A percentile compares a stretch with the other conserved stretches of the same genome.
Evolutionary conservation across 2,113 vertebrate genomes (phyloP).

Genomic region (Panthera uncia): DNA sequence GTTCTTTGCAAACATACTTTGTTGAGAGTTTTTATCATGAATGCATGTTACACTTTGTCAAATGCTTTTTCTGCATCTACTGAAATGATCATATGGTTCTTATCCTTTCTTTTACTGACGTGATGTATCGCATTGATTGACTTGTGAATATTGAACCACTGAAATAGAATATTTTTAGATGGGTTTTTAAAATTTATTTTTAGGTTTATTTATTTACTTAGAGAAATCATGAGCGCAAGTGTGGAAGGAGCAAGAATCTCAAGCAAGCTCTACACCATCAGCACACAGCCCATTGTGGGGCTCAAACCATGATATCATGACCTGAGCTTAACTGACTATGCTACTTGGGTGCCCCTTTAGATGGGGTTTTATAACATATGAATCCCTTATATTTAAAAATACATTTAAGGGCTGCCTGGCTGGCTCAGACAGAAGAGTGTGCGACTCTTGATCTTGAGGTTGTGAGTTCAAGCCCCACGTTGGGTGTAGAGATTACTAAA

Average conservation of each 20-base stretch:
- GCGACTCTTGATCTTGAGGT: not conserved
- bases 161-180: not conserved
- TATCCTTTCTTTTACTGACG: not conserved
- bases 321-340: no score
- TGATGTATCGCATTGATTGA: not conserved
- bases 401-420: not conserved
- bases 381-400: not conserved
- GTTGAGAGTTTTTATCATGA: not conserved
- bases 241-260: no score
- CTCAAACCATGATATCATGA: no score
- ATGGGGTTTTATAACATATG: not conserved
- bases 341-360: not conserved
- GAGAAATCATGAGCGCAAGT: no score
- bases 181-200: not conserved
- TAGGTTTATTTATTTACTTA: no score
- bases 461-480: not conserved
- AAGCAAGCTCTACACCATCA: no score
- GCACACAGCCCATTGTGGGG: no score
- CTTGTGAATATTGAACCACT: not conserved
- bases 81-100: not conserved
- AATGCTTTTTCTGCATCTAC: not conserved
- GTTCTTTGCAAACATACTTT: not conserved
- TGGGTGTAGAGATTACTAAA: not conserved
- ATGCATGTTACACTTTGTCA: not conserved
- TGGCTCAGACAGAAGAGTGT: not conserved